A percentile compares a stretch with the other conserved stretches of the same genome.
Evolutionary conservation across 2,888 invertebrate genomes (phyloP).

Genomic region (Galeopsomyia nigrocyanea): DNA sequence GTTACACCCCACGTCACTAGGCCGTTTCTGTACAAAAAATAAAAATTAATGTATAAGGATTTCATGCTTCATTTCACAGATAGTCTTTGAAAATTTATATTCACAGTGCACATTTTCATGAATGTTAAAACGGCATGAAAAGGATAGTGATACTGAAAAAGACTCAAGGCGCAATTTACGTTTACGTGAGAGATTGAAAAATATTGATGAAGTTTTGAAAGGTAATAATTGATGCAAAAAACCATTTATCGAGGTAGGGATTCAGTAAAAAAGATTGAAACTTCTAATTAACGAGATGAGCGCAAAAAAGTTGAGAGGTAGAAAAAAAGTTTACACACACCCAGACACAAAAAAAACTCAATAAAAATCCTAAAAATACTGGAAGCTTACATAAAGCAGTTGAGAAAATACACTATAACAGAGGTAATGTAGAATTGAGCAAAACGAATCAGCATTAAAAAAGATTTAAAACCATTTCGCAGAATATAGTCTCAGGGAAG

Average conservation of each 20-base stretch:
- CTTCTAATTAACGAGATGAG: too few relatives aligned
- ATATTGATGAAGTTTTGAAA: too few relatives aligned
- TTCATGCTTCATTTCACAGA: too few relatives aligned
- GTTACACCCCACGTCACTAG: conserved; percentile 69
- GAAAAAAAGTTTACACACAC: too few relatives aligned
- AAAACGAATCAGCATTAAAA: neutral
- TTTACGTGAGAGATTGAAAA: too few relatives aligned
- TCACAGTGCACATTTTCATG: neutral
- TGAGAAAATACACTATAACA: neutral
- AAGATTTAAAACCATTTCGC: neutral
- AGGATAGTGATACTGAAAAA: too few relatives aligned
- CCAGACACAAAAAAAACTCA: neutral
- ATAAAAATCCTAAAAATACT: conserved; percentile 1
- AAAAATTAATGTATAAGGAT: too few relatives aligned
- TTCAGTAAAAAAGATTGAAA: too few relatives aligned
- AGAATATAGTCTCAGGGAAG: neutral
- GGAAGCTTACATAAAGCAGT: neutral
- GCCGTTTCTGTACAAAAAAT: conserved; percentile 67
- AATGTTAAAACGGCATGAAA: neutral
- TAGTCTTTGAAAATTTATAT: neutral
- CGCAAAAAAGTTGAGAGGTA: too few relatives aligned
- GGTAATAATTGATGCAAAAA: too few relatives aligned
- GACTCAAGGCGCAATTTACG: too few relatives aligned
- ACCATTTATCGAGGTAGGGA: too few relatives aligned
- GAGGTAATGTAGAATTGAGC: conserved; percentile 2